Evolutionary conservation across 2,888 invertebrate genomes (phyloP), one percentile per base, ranked within the genome.

Genomic region (Chaitophorus viminalis): DNA sequence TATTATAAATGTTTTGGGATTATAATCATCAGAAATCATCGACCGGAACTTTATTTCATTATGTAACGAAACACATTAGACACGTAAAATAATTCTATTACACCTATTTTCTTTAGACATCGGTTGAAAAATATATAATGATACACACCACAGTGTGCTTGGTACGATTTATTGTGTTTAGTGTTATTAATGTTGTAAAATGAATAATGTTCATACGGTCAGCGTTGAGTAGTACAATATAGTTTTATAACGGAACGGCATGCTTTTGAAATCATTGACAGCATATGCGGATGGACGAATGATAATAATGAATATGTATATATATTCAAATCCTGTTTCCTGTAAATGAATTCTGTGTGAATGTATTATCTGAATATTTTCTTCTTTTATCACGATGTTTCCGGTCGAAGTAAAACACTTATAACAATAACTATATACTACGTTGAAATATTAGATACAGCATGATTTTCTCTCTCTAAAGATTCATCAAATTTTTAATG

Each of bases 401-500:
- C 87, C 87, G 87, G 87, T 81, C 54, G 39, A 17, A 75, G 39
- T 60, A 79, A 87, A 81, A 79, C 77, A 52, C 76, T 85, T 77
- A 76, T 25, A 76, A 65, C 39, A 84, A 84, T 76, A 68, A 31
- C 65, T 76, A 78, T 68, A 29, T 9, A 54, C n/a, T n/a, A n/a
- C n/a, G n/a, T n/a, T n/a, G n/a, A 5, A 33, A 33, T 36, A 29
- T 11, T 54, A 33, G 33, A 82, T 39, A 29, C n/a, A 52, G 33
- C 18, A 17, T 11, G 29, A 31, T 46, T 68, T 17, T 39, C 46
- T 76, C 60, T 46, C 29, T 33, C 18, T n/a, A 3, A 68, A 68
- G 31, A 39, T 68, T 77, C 77, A 77, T 85, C 68, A 77, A 46
- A 33, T 75, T 84, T 65, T 46, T 31, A 74, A 82, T 54, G 72